Evolutionary conservation across 1,140 invertebrate genomes (phyloP).

Genomic region (Panonychus citri): DNA sequence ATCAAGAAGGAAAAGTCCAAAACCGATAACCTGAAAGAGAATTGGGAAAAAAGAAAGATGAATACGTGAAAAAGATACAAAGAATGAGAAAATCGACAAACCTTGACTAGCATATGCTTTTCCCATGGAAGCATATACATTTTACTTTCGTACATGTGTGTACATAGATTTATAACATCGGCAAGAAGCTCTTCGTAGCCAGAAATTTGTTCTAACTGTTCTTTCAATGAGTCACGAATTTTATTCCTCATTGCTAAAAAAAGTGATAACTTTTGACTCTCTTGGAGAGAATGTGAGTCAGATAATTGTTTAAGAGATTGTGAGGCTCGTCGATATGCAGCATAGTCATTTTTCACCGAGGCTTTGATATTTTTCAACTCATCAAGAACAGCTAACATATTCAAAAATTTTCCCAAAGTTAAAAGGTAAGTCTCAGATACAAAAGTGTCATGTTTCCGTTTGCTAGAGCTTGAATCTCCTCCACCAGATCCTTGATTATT

Average conservation of each 20-base stretch:
- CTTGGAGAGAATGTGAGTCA: constrained; percentile 82
- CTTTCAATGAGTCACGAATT: constrained; percentile 83
- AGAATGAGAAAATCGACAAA: constrained; percentile 1
- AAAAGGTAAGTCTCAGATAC: constrained; percentile 94
- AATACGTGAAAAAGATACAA: no score
- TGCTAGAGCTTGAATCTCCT: constrained; percentile 74
- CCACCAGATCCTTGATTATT: constrained; percentile 51
- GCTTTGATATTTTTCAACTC: constrained; percentile 99
- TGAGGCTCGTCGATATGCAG: constrained; percentile 79
- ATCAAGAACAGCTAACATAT: constrained; percentile 98
- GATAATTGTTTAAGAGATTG: constrained; percentile 88
- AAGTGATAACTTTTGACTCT: constrained; percentile 98
- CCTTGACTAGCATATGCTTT: constrained; percentile 96
- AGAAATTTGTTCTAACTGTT: constrained; percentile 62
- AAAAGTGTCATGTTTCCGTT: constrained; percentile 74
- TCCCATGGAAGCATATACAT: constrained; percentile 92
- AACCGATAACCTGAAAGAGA: constrained; percentile 58
- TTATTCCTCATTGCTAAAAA: constrained; percentile 97
- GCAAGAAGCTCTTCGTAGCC: constrained; percentile 80
- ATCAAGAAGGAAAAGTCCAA: constrained; percentile 80
- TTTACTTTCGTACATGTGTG: constrained; percentile 90
- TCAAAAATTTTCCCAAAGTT: constrained; percentile 96
- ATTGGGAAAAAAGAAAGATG: no score
- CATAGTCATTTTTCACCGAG: constrained; percentile 97
- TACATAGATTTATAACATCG: constrained; percentile 91